Evolutionary conservation across 2,797 vertebrate genomes (phyloP).

Genomic region (Buphagus erythrorhynchus): DNA sequence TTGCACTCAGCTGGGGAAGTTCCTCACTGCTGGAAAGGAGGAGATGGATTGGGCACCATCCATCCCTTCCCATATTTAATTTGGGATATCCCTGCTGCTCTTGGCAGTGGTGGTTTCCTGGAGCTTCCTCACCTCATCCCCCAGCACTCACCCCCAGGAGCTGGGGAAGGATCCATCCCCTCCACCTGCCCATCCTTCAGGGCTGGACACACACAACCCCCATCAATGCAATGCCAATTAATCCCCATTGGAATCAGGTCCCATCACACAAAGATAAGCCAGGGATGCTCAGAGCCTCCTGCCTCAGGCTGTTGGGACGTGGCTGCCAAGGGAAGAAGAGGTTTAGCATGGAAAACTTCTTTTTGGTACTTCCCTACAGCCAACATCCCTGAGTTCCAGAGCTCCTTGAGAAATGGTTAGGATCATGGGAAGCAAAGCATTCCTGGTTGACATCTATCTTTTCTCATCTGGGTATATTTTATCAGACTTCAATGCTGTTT

Average conservation of each 20-base stretch:
- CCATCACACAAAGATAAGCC: neutral
- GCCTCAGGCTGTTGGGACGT: fast-evolving
- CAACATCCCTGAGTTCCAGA: neutral
- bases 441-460: neutral
- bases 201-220: neutral
- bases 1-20: neutral
- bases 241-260: neutral
- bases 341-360: neutral
- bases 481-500: neutral
- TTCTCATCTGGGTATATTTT: neutral
- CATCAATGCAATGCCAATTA: neutral
- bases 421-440: neutral
- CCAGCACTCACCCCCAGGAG: fast-evolving
- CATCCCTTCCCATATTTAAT: neutral
- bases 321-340: neutral
- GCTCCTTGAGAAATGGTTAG: neutral
- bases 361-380: neutral
- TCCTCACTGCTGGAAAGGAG: neutral
- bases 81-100: neutral
- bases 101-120: neutral
- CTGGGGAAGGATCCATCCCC: neutral
- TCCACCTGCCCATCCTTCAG: neutral
- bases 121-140: neutral
- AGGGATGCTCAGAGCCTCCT: neutral
- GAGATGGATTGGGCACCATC: neutral